Base-by-base conservation (phyloP, 1,140 invertebrate species). In the Arctopsyche grandis region DNA sequence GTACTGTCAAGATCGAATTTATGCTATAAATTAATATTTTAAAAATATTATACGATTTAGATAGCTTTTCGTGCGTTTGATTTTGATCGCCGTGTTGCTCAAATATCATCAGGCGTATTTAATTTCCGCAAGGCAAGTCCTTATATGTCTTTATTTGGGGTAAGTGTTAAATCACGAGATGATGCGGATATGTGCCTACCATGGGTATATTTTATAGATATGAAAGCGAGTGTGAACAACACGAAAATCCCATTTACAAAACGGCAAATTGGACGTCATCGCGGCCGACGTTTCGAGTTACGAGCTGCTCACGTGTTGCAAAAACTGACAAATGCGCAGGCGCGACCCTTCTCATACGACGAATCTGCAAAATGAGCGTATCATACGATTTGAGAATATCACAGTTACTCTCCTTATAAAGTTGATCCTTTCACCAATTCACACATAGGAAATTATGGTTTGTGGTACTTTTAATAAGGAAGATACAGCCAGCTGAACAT, bases 261-360 rank as follows among this genome's bases (percentile, higher is more conserved):
- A 56, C 74, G 56, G 74, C 74, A 76, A 76, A 76, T 76, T 76
- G 74, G 48, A 76, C 74, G 74, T 76, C 74, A 76, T 63, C 58
- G 52, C 16, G 24, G 24, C 29, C 29, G 56, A 63, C 56, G 74
- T 63, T 76, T 76, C 74, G 56, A 46, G 56, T 76, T 63, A 74
- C 52, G 74, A 43, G 56, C 74, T 3, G 16, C 9, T 63, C 56
- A 24, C 74, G 63, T 76, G 24, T 26, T 14, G 19, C 19, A 66
- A 66, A 21, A 38, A 71, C 69, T 38, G 69, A 71, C 69, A 71
- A 71, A 71, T 19, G 69, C 38, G 69, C 16, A 48, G 9, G 38
- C 69, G 66, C 10, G 26, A 38, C 24, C 24, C 66, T 71, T 21
- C 24, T 71, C 69, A 71, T 26, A 69, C 66, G 66, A 60, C 21